Conservation (phyloP, 1,140 invertebrate genomes). For the Drosophila bifasciata region DNA sequence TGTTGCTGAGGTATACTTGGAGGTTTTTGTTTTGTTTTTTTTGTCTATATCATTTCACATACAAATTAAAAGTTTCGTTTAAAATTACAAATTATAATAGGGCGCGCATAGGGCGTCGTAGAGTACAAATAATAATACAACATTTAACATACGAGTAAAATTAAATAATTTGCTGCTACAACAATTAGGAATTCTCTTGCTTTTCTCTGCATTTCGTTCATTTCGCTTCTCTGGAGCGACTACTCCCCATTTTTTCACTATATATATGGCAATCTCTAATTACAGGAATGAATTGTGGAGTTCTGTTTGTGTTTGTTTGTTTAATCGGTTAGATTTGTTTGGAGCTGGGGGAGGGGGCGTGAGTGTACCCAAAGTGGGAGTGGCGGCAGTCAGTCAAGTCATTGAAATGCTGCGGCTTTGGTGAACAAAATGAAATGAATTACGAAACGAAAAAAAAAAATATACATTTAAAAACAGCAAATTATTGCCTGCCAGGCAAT, state of each 20-base stretch:
- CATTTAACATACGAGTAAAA: constrained; percentile 61
- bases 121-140: constrained; percentile 67
- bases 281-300: constrained; percentile 39
- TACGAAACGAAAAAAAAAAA: not conserved
- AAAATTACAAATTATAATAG: constrained; percentile 33
- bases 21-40: constrained; percentile 21
- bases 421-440: not conserved
- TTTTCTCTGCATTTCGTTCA: constrained; percentile 29
- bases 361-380: constrained; percentile 29
- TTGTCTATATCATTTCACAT: constrained; percentile 17
- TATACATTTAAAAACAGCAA: constrained; percentile 27
- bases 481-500: constrained; percentile 34
- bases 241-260: not conserved
- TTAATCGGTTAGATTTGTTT: not conserved
- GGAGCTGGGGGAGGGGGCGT: not conserved
- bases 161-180: constrained; percentile 80
- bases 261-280: constrained; percentile 42
- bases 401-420: constrained; percentile 68
- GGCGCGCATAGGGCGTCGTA: constrained; percentile 11
- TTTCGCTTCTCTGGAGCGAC: not conserved
- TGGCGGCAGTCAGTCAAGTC: constrained; percentile 42
- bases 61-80: constrained; percentile 27
- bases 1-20: constrained; percentile 69
- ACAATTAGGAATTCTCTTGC: constrained; percentile 71
- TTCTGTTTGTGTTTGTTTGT: not conserved